Base-by-base conservation (phyloP, 2,113 vertebrate genomes). In the Bufo bufo region DNA sequence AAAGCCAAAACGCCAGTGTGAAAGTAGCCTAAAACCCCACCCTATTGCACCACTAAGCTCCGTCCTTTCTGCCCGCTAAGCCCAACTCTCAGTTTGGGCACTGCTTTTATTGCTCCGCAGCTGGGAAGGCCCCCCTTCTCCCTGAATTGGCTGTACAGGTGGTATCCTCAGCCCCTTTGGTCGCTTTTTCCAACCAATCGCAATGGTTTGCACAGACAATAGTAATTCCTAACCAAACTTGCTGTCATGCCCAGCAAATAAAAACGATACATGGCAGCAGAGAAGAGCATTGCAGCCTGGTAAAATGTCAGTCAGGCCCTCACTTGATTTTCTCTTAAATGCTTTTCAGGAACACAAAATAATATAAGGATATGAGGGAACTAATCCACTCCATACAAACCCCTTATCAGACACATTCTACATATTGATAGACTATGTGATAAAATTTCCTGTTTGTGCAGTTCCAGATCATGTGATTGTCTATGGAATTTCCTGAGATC, bases 401-500 rank as follows among this genome's bases (percentile, higher is more conserved):
- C 19, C 19, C 11, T 77, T 52, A 52, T 52, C 49, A 50, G 8
- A 77, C 47, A 52, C 75, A 52, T 77, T 77, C 47, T 52, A 77
- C 17, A 77, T 77, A 77, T 16, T 50, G 74, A 50, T 77, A 10
- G 75, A 52, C 75, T 52, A 52, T 77, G 75, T 52, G 75, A 77
- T 77, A n/a, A 52, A 17, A 52, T 77, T 11, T 77, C 75, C 75
- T 77, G 75, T 77, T 77, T 77, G 49, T 52, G 75, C 20, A 52
- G 47, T 52, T 77, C 52, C 75, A n/a, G 47, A 52, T 52, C 45
- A 52, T 77, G 74, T 77, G 75, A 77, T 77, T 52, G 74, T 52
- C 74, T 77, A 10, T 52, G 74, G 47, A 77, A 52, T 77, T 49
- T 77, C 74, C 74, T 77, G 7, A 4, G 17, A 77, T n/a, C 17